Percentiles rank a stretch among this genome's conserved stretches.
Conservation (phyloP, 2,113 vertebrate species). For the Coptodon rendalli region DNA sequence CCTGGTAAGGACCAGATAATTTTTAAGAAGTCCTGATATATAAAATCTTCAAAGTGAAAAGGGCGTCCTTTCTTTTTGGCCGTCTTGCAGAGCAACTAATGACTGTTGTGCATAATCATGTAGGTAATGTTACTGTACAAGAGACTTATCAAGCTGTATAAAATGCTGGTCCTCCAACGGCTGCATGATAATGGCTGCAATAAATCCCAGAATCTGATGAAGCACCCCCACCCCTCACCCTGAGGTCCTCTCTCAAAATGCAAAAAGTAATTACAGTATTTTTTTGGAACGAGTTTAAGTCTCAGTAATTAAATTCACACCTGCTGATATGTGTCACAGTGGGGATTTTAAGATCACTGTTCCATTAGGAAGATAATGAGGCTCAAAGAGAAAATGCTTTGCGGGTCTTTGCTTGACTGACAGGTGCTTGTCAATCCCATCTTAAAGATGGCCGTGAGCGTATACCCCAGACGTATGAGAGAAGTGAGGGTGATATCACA, state of each 20-base stretch:
- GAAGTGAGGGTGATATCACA: not conserved
- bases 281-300: not conserved
- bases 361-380: conserved; percentile 7
- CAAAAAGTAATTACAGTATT: not conserved
- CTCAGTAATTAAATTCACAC: not conserved
- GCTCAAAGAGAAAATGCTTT: not conserved
- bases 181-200: not conserved
- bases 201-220: not conserved
- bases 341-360: not conserved
- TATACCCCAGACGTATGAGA: not conserved
- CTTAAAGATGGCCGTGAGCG: not conserved
- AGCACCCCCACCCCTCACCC: not conserved
- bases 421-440: not conserved
- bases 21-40: not conserved
- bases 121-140: not conserved
- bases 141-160: not conserved
- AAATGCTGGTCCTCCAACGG: not conserved
- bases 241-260: not conserved
- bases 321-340: not conserved
- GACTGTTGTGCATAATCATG: not conserved
- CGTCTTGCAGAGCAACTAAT: not conserved
- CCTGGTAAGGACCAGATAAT: fast-evolving
- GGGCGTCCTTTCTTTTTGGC: not conserved
- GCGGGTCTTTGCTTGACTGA: not conserved
- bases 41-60: not conserved